Percentiles rank a stretch among this genome's conserved stretches.
Conservation (phyloP, 2,113 vertebrate genomes). For the Origma solitaria region DNA sequence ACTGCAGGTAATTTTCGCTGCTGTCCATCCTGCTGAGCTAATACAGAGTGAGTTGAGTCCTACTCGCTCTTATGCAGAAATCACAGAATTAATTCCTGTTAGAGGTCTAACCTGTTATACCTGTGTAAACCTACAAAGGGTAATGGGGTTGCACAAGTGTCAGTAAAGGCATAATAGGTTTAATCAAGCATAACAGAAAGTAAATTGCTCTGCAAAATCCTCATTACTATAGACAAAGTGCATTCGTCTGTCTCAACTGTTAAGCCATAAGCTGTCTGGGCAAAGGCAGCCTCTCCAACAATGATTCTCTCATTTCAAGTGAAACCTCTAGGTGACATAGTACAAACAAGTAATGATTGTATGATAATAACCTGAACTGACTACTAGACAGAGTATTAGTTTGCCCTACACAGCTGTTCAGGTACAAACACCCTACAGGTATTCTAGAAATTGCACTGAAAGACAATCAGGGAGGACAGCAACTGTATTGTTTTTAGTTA, state of each 20-base stretch:
- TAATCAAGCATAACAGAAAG: constrained; percentile 60
- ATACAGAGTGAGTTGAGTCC: neutral
- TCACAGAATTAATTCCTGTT: constrained; percentile 35
- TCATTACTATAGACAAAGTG: constrained; percentile 40
- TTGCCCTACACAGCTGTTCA: neutral
- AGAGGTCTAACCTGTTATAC: constrained; percentile 54
- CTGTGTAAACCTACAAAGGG: constrained; percentile 39
- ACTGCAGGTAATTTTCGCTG: neutral
- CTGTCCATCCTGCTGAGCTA: neutral
- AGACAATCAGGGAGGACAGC: neutral
- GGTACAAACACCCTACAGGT: neutral
- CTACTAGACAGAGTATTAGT: neutral
- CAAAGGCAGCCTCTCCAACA: neutral
- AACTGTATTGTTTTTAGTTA: neutral
- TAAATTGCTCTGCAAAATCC: constrained; percentile 55
- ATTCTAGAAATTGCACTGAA: neutral
- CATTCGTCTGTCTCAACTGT: constrained; percentile 36
- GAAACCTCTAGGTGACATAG: constrained; percentile 20
- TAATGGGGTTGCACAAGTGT: constrained; percentile 57
- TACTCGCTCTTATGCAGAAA: constrained; percentile 17
- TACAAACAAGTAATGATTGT: neutral
- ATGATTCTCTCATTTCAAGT: neutral
- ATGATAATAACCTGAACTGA: neutral
- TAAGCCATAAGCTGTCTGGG: neutral
- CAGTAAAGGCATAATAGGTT: constrained; percentile 48